Conservation (phyloP, 2,888 invertebrate species). For the Rhagophthalmus giganteus region DNA sequence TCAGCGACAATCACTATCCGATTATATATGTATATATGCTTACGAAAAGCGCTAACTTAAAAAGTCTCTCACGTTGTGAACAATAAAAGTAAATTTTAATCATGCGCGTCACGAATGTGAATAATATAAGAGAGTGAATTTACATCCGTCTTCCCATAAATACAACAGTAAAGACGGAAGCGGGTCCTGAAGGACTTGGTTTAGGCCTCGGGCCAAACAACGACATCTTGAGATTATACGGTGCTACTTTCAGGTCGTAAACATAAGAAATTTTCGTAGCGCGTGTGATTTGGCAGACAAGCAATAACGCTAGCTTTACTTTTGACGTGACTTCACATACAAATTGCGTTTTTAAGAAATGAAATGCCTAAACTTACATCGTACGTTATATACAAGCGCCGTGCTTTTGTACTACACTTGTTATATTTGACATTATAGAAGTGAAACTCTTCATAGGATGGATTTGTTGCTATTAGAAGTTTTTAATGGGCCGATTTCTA, state of each 20-base stretch:
- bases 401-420: constrained; percentile 21
- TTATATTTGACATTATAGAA: constrained; percentile 19
- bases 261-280: constrained; percentile 25
- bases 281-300: constrained; percentile 24
- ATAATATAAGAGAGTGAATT: constrained; percentile 5
- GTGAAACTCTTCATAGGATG: constrained; percentile 20
- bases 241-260: constrained; percentile 20
- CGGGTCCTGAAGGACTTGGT: constrained; percentile 9
- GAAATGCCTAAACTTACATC: constrained; percentile 24
- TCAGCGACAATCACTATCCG: no score
- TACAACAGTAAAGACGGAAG: constrained; percentile 8
- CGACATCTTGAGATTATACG: constrained; percentile 28
- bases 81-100: not conserved
- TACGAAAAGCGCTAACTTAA: no score
- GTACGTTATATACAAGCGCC: constrained; percentile 20
- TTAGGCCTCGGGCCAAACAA: constrained; percentile 10
- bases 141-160: constrained; percentile 11
- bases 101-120: not conserved
- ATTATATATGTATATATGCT: no score
- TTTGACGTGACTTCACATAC: constrained; percentile 28
- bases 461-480: constrained; percentile 18
- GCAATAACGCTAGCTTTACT: constrained; percentile 27
- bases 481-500: no score
- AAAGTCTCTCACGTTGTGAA: not conserved
- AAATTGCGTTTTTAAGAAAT: constrained; percentile 22